Evolutionary conservation across 2,113 vertebrate genomes (phyloP).

Genomic region (Paradisaea rubra): DNA sequence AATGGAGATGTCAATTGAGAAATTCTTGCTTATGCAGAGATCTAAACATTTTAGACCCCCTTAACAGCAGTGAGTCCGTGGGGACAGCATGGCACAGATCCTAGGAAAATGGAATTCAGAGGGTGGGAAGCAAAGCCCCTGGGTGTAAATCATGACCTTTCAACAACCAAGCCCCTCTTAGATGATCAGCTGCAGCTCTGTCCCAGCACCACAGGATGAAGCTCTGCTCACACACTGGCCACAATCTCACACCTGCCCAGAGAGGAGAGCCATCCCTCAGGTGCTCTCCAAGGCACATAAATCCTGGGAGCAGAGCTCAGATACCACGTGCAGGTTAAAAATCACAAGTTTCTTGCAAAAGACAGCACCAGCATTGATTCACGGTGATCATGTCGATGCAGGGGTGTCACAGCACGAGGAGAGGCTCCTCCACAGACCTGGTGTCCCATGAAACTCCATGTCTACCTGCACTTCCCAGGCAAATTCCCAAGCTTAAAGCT

Average conservation of each 20-base stretch:
- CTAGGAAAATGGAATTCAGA: neutral
- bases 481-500: neutral
- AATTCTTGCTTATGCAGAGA: neutral
- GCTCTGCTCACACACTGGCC: neutral
- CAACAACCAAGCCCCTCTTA: neutral
- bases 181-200: neutral
- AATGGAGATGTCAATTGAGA: neutral
- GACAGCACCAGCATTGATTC: neutral
- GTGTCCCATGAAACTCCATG: fast-evolving
- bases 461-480: neutral
- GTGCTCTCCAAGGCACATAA: neutral
- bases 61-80: neutral
- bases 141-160: neutral
- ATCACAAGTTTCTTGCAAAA: neutral
- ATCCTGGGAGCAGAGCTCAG: neutral
- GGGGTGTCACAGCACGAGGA: neutral
- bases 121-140: neutral
- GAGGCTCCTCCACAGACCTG: neutral
- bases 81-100: neutral
- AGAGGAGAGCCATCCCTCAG: neutral
- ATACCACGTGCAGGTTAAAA: neutral
- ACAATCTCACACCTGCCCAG: neutral
- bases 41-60: neutral
- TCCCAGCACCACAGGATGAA: neutral
- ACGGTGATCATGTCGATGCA: neutral